These are phyloP conservation scores for Scaptomyza hsui DNA, from an alignment of 1,140 invertebrate species.

Conservation along the genomic window DNA sequence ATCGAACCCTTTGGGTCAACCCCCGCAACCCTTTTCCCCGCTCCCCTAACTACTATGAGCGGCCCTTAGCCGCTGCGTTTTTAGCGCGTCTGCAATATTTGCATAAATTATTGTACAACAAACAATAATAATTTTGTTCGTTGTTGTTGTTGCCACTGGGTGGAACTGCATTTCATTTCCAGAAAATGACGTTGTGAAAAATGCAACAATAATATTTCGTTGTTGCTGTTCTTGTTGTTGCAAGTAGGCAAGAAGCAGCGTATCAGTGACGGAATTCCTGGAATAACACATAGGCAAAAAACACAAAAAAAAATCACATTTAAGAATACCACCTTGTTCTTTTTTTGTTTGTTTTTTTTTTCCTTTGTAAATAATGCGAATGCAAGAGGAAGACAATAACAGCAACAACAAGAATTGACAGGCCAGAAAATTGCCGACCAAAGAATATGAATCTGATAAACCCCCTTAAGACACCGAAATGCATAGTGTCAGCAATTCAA, in stretches of 20 bases:
- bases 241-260: slow-evolving; percentile 34
- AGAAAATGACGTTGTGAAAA: slow-evolving; percentile 79
- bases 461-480: background rate
- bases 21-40: background rate
- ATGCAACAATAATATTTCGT: slow-evolving; percentile 67
- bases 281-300: slow-evolving; percentile 76
- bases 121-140: slow-evolving; percentile 63
- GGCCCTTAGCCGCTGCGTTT: slow-evolving; percentile 35
- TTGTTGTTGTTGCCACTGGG: background rate
- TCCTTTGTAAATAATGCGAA: slow-evolving; percentile 28
- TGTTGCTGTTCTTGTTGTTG: slow-evolving; percentile 25
- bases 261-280: slow-evolving; percentile 80
- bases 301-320: slow-evolving; percentile 8
- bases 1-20: background rate
- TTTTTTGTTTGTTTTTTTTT: background rate
- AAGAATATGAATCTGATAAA: slow-evolving; percentile 52
- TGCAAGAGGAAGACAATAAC: slow-evolving; percentile 3
- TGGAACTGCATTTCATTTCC: slow-evolving; percentile 61
- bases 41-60: background rate
- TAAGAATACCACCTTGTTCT: slow-evolving; percentile 7
- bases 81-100: slow-evolving; percentile 76
- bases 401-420: slow-evolving; percentile 20
- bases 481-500: slow-evolving; percentile 40
- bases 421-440: slow-evolving; percentile 39
- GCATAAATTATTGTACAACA: slow-evolving; percentile 79